These are phyloP conservation scores for Cataglyphis albicans DNA, from an alignment of 2,888 invertebrate genomes.

Conservation along the genomic window DNA sequence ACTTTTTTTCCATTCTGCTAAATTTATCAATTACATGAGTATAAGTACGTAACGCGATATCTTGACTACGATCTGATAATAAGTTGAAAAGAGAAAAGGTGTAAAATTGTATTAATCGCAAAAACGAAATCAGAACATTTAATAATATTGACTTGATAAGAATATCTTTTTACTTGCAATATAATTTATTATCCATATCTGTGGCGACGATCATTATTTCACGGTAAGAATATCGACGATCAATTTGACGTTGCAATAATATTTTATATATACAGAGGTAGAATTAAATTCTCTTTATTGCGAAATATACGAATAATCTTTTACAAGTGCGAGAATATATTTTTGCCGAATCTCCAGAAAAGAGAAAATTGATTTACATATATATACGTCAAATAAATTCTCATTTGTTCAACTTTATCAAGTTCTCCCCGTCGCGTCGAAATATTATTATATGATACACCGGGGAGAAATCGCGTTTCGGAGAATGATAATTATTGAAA, in stretches of 20 bases:
- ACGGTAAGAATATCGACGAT: conserved; percentile 7
- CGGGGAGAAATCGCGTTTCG: background rate
- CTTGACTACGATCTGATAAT: background rate
- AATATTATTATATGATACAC: background rate
- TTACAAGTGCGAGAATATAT: conserved; percentile 7
- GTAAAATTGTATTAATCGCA: background rate
- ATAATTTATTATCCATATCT: conserved; percentile 12
- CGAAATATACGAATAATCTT: conserved; percentile 26
- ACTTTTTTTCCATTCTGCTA: background rate
- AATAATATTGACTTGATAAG: background rate
- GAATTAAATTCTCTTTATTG: conserved; percentile 13
- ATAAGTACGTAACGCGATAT: background rate
- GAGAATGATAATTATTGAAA: background rate
- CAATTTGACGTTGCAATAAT: conserved; percentile 15
- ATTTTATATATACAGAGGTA: background rate
- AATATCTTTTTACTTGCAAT: background rate
- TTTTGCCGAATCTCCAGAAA: background rate
- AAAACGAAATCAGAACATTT: background rate
- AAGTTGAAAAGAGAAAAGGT: background rate
- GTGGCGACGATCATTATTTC: conserved; percentile 1
- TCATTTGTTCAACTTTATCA: conserved; percentile 29
- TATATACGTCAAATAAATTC: background rate
- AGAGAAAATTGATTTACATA: background rate
- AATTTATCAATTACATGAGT: background rate
- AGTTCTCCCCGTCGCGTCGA: background rate